A percentile compares a stretch with the other conserved stretches of the same genome.
Evolutionary conservation across 1,140 invertebrate genomes (phyloP).

Genomic region (Trichomalopsis sarcophagae): DNA sequence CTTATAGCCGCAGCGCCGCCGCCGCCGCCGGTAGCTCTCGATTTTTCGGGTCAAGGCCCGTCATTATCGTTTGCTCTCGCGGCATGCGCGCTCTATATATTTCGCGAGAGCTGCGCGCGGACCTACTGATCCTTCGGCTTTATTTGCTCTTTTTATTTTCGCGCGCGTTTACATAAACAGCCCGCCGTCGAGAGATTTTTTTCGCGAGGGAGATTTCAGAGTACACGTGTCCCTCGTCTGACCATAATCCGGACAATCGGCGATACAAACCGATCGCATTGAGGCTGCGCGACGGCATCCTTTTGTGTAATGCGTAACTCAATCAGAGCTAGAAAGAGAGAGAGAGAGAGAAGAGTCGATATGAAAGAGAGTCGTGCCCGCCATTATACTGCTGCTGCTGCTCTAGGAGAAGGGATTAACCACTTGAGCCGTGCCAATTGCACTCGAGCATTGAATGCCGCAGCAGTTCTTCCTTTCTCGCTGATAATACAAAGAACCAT

Average conservation of each 20-base stretch:
- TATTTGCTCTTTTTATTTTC: background rate
- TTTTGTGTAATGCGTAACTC: constrained; percentile 10
- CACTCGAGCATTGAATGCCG: constrained; percentile 30
- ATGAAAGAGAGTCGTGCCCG: constrained; percentile 33
- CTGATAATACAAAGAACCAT: constrained; percentile 36
- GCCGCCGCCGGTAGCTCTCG: background rate
- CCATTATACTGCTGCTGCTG: constrained; percentile 21
- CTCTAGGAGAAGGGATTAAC: constrained; percentile 31
- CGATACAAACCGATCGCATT: too few species aligned
- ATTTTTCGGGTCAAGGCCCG: constrained; percentile 59
- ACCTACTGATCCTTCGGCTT: background rate
- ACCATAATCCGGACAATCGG: too few species aligned
- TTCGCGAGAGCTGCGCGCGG: background rate
- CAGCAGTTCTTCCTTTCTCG: constrained; percentile 34
- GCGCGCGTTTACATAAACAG: too few species aligned
- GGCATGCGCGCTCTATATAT: constrained; percentile 34
- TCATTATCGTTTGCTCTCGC: constrained; percentile 48
- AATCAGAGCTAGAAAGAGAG: constrained; percentile 2
- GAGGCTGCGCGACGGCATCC: background rate
- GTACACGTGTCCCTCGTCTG: too few species aligned
- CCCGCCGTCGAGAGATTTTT: too few species aligned
- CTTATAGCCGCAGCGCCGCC: background rate
- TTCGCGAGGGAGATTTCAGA: background rate
- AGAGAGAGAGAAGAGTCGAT: constrained; percentile 33
- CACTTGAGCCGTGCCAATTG: constrained; percentile 50